These are phyloP conservation scores for Chrysocyon brachyurus DNA, from an alignment of 2,797 vertebrate genomes.

Conservation along the genomic window DNA sequence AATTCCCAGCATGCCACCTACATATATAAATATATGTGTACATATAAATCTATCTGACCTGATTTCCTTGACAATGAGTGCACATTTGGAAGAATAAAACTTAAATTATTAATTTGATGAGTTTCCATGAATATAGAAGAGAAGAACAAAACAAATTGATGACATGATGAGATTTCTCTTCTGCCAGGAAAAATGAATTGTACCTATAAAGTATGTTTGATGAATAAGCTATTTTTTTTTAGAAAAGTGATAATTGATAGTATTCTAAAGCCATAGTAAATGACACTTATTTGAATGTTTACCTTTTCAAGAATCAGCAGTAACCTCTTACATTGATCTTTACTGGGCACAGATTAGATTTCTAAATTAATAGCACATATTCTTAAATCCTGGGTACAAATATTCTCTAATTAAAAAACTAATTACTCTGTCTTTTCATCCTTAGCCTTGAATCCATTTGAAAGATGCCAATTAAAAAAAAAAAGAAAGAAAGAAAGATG, in stretches of 20 bases:
- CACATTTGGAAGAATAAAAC: slow-evolving; percentile 10
- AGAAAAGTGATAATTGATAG: neutral
- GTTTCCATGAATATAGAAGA: neutral
- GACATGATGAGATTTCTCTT: neutral
- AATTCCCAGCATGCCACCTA: neutral
- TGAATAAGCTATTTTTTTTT: neutral
- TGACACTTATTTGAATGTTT: neutral
- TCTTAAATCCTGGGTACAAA: neutral
- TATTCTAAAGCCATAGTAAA: slow-evolving; percentile 19
- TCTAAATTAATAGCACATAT: slow-evolving; percentile 51
- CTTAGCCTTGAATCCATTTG: neutral
- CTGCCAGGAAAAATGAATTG: neutral
- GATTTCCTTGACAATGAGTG: slow-evolving; percentile 36
- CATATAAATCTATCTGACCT: neutral
- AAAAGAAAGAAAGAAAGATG: neutral
- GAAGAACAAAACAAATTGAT: neutral
- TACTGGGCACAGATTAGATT: slow-evolving; percentile 19
- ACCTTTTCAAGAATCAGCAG: neutral
- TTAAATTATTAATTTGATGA: slow-evolving; percentile 34
- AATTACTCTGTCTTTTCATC: neutral
- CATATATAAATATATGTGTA: neutral
- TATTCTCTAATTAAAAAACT: neutral
- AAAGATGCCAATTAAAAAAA: neutral
- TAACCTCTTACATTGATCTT: neutral
- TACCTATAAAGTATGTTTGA: neutral